Base-by-base conservation (phyloP, 2,113 vertebrate species). In the Cyprinodon brontotheroides region DNA sequence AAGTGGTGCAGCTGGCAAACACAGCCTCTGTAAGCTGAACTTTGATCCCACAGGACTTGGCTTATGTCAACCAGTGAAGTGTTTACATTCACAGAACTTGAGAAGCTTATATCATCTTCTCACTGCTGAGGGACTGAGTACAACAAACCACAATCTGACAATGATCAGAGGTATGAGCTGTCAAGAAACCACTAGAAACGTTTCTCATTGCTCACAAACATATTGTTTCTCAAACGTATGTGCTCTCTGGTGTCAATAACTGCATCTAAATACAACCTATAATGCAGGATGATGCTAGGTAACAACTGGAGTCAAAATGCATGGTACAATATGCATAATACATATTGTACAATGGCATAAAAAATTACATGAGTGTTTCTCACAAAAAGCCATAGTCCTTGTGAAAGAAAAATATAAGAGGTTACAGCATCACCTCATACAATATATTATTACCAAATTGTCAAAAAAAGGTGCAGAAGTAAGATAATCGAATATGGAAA, bases 11-110 rank as follows among this genome's bases (percentile, higher is more conserved):
- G 80, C 57, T 82, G 75, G 79, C 71, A 77, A 82, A 72, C 64
- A 60, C 59, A 50, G 73, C 59, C 22, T n/a, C 68, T 83, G 77
- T 53, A 72, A 81, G 70, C 48, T 72, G 77, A 87, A 77, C 70
- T 66, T 75, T 3, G 64, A 65, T 85, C 82, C 82, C 85, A 72
- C 53, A 20, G 74, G 86, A 59, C 78, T 77, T 37, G 0, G 76
- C 76, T 82, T 22, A 70, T 87, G 84, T 87, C 84, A 84, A 40
- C 69, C 78, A 82, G 75, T 81, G 81, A 86, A 83, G 71, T 85
- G 87, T 87, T 89, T 84, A 87, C 78, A 81, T 83, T 75, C 83
- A 67, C 78, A 85, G 60, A 89, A 79, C 68, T 72, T 68, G 29
- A 86, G 75, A 70, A 80, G 63, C 78, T 79, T 78, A 64, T 65